A percentile compares a stretch with the other conserved stretches of the same genome.
phyloP scores from a whole-genome alignment of 2,113 vertebrate species.

The Orthonyx spaldingii region DNA sequence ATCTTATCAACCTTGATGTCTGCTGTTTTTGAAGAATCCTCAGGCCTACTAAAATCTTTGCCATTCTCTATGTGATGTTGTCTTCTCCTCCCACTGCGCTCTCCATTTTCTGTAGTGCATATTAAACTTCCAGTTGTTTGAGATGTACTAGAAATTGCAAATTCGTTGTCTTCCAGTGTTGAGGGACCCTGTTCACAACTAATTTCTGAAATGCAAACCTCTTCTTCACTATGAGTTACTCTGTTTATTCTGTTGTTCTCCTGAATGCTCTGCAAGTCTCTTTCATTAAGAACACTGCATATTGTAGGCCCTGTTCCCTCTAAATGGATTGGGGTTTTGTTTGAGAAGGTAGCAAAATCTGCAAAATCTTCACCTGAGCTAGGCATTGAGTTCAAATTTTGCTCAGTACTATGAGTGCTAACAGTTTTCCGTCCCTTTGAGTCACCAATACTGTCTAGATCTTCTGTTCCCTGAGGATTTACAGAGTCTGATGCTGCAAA shows the following conservation, averaged over 20 bases:
- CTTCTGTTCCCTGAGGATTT: conserved; percentile 77
- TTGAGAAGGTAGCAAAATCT: conserved; percentile 86
- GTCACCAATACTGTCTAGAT: conserved; percentile 61
- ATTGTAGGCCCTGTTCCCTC: conserved; percentile 47
- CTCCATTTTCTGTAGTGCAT: conserved; percentile 60
- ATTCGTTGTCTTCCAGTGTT: conserved; percentile 50
- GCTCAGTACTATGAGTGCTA: conserved; percentile 55
- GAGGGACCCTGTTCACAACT: conserved; percentile 43
- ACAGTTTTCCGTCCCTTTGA: conserved; percentile 67
- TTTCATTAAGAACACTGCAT: conserved; percentile 49
- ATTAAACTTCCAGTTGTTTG: conserved; percentile 52
- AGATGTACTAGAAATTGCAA: conserved; percentile 18
- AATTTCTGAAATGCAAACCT: conserved; percentile 57
- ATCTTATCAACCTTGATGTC: neutral
- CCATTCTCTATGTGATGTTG: conserved; percentile 2
- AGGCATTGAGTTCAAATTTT: conserved; percentile 58
- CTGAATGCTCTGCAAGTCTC: conserved; percentile 40
- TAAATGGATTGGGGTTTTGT: conserved; percentile 55
- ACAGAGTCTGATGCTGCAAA: conserved; percentile 75
- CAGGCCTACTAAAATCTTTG: conserved; percentile 16
- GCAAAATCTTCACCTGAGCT: conserved; percentile 80
- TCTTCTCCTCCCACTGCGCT: conserved; percentile 13
- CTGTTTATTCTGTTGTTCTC: conserved; percentile 71
- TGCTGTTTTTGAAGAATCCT: conserved; percentile 38
- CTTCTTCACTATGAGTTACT: conserved; percentile 25